phyloP scores from a whole-genome alignment of 2,113 vertebrate species.

The Entomyzon cyanotis region DNA sequence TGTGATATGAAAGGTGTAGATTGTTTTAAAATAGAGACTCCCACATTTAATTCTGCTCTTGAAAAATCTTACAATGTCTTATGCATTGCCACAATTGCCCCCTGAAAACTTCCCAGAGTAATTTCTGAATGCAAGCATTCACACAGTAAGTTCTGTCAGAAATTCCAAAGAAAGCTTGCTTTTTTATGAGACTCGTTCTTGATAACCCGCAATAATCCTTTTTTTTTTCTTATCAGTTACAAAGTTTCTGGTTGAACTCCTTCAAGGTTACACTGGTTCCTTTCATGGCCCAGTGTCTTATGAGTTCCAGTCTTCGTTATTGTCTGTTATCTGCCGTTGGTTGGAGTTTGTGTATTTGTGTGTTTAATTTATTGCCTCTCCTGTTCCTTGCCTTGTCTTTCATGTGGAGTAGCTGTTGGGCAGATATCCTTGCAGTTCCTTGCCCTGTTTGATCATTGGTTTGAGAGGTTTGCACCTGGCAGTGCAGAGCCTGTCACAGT shows the following conservation, averaged over 20 bases:
- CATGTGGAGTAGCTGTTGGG: constrained; percentile 10
- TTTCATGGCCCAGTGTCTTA: neutral
- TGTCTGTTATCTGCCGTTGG: constrained; percentile 33
- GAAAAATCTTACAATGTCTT: neutral
- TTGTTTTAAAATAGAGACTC: too few species aligned
- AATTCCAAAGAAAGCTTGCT: neutral
- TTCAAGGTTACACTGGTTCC: constrained; percentile 20
- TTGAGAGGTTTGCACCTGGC: neutral
- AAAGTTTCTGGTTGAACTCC: constrained; percentile 42
- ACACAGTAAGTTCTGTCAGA: neutral
- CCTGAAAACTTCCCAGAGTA: neutral
- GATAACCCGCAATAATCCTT: neutral
- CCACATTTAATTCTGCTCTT: neutral
- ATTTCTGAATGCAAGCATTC: neutral
- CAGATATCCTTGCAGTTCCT: constrained; percentile 3
- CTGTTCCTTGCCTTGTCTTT: constrained; percentile 41
- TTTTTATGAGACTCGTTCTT: constrained; percentile 10
- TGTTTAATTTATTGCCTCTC: constrained; percentile 45
- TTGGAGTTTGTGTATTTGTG: neutral
- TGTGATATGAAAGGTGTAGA: neutral
- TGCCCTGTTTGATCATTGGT: neutral
- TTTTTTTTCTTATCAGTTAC: neutral
- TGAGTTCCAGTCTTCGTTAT: neutral
- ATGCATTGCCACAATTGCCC: neutral
- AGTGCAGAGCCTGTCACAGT: accelerated